These are phyloP conservation scores for Tryphoninae sp. DNA, from an alignment of 2,888 invertebrate genomes.

Conservation along the genomic window DNA sequence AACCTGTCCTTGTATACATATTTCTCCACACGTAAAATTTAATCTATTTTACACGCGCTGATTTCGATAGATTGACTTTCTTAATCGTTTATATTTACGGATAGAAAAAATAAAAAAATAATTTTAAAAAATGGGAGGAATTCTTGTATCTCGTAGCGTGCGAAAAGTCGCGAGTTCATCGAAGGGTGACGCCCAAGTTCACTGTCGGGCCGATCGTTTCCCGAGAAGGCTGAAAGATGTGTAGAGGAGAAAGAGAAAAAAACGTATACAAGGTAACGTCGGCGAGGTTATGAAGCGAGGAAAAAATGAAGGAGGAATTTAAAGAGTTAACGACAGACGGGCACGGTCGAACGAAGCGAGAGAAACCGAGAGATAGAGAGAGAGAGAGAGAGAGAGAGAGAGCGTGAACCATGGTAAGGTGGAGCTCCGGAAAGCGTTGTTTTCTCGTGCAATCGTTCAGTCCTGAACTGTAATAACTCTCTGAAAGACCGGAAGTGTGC, in stretches of 20 bases:
- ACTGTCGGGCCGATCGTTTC: slow-evolving; percentile 26
- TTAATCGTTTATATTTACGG: too few species aligned
- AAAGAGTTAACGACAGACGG: slow-evolving; percentile 48
- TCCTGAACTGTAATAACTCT: slow-evolving; percentile 38
- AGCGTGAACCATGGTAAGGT: slow-evolving; percentile 32
- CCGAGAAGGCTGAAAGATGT: slow-evolving; percentile 11
- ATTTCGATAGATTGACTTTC: too few species aligned
- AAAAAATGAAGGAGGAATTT: slow-evolving; percentile 13
- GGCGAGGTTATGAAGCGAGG: slow-evolving; percentile 7
- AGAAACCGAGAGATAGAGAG: slow-evolving; percentile 9
- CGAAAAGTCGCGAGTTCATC: not conserved
- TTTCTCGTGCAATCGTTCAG: slow-evolving; percentile 50
- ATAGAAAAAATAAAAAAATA: too few species aligned
- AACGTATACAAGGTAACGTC: not conserved
- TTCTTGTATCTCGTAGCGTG: not conserved
- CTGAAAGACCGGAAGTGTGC: slow-evolving; percentile 60
- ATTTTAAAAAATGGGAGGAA: too few species aligned
- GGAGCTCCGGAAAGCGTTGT: slow-evolving; percentile 53
- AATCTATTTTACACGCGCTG: too few species aligned
- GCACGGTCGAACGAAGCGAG: slow-evolving; percentile 13
- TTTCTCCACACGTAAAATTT: too few species aligned
- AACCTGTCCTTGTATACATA: too few species aligned
- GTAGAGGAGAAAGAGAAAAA: not conserved
- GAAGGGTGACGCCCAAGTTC: slow-evolving; percentile 25
- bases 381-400: slow-evolving; percentile 7